Evolutionary conservation across 2,797 vertebrate genomes (phyloP).

Genomic region (Diglossa cyanea): DNA sequence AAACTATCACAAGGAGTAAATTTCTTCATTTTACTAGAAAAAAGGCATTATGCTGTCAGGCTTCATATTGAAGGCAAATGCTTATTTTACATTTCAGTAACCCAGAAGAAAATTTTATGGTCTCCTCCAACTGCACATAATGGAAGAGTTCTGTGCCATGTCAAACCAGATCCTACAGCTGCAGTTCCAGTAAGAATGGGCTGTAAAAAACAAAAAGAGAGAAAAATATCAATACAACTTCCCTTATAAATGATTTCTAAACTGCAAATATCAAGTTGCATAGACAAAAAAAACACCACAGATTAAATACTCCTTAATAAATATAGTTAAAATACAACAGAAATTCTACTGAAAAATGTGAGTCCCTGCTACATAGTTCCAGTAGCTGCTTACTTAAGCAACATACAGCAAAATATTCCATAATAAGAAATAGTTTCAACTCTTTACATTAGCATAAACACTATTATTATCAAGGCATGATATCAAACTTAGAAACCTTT

Average conservation of each 20-base stretch:
- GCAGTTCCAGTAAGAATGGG: conserved; percentile 87
- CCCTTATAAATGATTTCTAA: not conserved
- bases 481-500: not conserved
- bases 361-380: not conserved
- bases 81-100: conserved; percentile 90
- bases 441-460: not conserved
- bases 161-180: conserved; percentile 88
- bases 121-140: conserved; percentile 91
- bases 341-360: not conserved
- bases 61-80: not conserved
- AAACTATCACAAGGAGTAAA: not conserved
- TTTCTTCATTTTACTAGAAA: not conserved
- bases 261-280: not conserved
- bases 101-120: conserved; percentile 93
- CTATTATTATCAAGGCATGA: not conserved
- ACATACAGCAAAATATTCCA: not conserved
- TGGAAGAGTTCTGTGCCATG: conserved; percentile 92
- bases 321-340: not conserved
- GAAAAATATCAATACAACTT: not conserved
- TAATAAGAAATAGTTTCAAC: not conserved
- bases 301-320: not conserved
- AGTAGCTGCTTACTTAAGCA: not conserved
- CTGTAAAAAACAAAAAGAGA: conserved; percentile 69
- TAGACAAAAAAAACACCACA: not conserved
- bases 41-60: not conserved